phyloP scores from a whole-genome alignment of 2,113 vertebrate genomes.

The Psophia crepitans region DNA sequence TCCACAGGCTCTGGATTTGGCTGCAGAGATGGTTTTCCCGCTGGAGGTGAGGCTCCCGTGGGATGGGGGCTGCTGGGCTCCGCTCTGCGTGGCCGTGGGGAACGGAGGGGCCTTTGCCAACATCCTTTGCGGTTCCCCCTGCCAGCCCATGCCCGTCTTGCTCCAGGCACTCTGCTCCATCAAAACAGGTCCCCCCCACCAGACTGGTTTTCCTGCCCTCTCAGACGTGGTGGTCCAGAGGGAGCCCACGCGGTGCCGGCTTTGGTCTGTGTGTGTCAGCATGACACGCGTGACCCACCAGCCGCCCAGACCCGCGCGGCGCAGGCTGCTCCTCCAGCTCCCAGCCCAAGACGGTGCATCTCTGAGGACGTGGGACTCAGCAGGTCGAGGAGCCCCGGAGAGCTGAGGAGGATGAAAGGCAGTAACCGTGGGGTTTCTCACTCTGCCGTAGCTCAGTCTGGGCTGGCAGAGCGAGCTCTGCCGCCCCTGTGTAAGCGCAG shows the following conservation, averaged over 20 bases:
- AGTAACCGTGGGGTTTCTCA: too few relatives aligned
- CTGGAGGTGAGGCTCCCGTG: accelerated
- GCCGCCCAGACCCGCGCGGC: background rate
- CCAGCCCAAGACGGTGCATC: too few relatives aligned
- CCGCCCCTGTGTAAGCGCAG: background rate
- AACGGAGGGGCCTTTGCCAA: background rate
- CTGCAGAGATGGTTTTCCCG: background rate
- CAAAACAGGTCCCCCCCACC: accelerated
- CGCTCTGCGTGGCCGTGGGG: accelerated
- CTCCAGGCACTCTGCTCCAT: background rate
- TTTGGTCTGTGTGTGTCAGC: background rate
- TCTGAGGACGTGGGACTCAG: too few relatives aligned
- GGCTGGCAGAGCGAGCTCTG: background rate
- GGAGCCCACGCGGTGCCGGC: accelerated
- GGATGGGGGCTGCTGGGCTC: background rate
- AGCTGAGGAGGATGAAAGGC: too few relatives aligned
- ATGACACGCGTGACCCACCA: accelerated
- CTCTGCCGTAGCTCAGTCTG: too few relatives aligned
- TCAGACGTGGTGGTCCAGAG: too few relatives aligned
- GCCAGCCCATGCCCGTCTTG: background rate
- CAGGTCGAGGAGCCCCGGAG: too few relatives aligned
- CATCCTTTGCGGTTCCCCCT: accelerated
- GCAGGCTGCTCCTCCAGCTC: too few relatives aligned
- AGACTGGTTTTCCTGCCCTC: background rate
- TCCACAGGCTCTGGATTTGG: background rate